These are phyloP conservation scores for Brenthis hecate DNA, from an alignment of 2,888 invertebrate species.

Conservation along the genomic window DNA sequence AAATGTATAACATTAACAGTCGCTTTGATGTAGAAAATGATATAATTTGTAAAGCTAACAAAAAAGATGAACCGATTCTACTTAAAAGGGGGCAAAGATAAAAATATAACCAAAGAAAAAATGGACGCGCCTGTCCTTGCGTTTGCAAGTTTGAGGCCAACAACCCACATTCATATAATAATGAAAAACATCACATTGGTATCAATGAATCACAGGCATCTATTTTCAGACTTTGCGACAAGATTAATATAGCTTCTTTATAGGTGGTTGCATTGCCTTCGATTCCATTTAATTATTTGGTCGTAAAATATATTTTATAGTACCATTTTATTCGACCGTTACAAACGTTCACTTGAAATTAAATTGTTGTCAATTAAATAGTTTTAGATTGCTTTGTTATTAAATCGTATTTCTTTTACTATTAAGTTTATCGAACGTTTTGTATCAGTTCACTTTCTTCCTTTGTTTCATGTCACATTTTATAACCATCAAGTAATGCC, in stretches of 20 bases:
- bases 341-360: not conserved
- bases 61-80: conserved; percentile 17
- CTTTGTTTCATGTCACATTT: too few species aligned
- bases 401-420: not conserved
- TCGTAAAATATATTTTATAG: conserved; percentile 8
- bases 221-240: conserved; percentile 34
- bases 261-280: not conserved
- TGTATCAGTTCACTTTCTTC: too few species aligned
- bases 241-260: not conserved
- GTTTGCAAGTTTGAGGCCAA: conserved; percentile 34
- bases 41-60: conserved; percentile 3
- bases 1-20: not conserved
- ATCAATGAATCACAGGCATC: conserved; percentile 34
- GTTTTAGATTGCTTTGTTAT: not conserved
- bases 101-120: conserved; percentile 23
- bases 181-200: conserved; percentile 28
- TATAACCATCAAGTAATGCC: too few species aligned
- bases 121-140: conserved; percentile 26
- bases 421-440: too few species aligned
- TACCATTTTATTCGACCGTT: not conserved
- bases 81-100: conserved; percentile 18
- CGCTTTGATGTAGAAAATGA: not conserved
- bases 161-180: conserved; percentile 32
- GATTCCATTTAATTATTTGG: conserved; percentile 8
- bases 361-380: not conserved